phyloP scores from a whole-genome alignment of 35 echinoderm and acorn worm genomes.

The Lytechinus pictus region DNA sequence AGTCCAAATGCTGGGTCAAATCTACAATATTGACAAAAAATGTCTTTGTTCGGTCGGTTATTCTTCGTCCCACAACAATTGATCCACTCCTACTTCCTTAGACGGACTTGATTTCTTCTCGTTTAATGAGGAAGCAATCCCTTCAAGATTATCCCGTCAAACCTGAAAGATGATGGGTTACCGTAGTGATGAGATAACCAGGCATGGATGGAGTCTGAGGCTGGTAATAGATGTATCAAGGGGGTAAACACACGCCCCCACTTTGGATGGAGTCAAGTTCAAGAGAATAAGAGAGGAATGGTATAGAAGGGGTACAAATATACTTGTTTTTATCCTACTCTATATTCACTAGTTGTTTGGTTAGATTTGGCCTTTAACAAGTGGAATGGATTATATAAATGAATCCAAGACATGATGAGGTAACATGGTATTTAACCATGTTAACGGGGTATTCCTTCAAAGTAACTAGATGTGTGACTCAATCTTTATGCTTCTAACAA shows the following conservation, averaged over 20 bases:
- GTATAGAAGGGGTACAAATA: too few relatives aligned
- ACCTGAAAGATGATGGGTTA: neutral
- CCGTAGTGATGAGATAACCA: conserved; percentile 42
- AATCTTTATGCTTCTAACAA: neutral
- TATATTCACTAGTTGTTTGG: too few relatives aligned
- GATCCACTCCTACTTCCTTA: conserved; percentile 4
- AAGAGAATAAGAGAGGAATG: too few relatives aligned
- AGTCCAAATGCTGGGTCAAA: neutral
- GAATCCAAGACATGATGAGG: neutral
- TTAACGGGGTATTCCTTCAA: neutral
- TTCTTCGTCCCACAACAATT: neutral
- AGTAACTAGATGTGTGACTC: neutral
- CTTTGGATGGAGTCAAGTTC: too few relatives aligned
- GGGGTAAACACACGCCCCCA: too few relatives aligned
- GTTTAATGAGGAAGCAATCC: conserved; percentile 22
- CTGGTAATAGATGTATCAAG: neutral
- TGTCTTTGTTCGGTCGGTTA: conserved; percentile 2
- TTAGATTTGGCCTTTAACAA: too few relatives aligned
- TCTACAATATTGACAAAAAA: neutral
- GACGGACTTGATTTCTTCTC: neutral
- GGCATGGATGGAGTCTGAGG: neutral
- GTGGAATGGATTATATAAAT: neutral
- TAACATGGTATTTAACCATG: neutral
- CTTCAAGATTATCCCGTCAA: neutral
- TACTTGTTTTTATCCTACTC: too few relatives aligned